A percentile compares a stretch with the other conserved stretches of the same genome.
Conservation (phyloP, 2,888 invertebrate genomes). For the Ecdyonurus torrentis region DNA sequence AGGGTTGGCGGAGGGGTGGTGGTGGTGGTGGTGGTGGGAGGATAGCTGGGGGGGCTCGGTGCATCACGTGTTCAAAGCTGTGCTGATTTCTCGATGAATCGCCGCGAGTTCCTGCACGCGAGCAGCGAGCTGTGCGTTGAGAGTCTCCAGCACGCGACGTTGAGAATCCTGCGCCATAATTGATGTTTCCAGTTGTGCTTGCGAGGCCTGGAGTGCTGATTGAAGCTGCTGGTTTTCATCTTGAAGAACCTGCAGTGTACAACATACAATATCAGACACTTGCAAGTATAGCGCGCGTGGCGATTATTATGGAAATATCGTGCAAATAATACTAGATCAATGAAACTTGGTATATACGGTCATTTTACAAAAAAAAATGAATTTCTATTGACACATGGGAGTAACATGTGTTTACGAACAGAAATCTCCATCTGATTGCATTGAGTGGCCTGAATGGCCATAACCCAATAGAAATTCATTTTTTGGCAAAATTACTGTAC, state of each 20-base stretch:
- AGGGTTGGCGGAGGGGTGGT: not conserved
- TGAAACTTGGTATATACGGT: too few species aligned
- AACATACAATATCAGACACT: too few species aligned
- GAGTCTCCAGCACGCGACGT: conserved; percentile 58
- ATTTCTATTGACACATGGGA: too few species aligned
- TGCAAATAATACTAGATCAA: too few species aligned
- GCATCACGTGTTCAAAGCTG: conserved; percentile 57
- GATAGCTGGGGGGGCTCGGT: conserved; percentile 5
- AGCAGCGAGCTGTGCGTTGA: conserved; percentile 67
- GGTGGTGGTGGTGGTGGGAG: not conserved
- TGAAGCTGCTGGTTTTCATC: conserved; percentile 47
- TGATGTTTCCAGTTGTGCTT: conserved; percentile 63
- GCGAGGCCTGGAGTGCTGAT: conserved; percentile 52
- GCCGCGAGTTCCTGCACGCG: conserved; percentile 64
- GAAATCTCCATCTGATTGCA: too few species aligned
- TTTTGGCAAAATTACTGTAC: too few species aligned
- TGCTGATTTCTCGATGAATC: conserved; percentile 67
- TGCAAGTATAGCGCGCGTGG: too few species aligned
- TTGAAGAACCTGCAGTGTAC: conserved; percentile 31
- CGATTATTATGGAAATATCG: too few species aligned
- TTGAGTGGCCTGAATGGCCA: too few species aligned
- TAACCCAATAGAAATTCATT: too few species aligned
- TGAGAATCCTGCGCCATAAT: conserved; percentile 67
- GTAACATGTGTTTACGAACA: too few species aligned
- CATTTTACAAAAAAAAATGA: too few species aligned